These are phyloP conservation scores for Cyrtonyx montezumae DNA, from an alignment of 2,113 vertebrate genomes.

Conservation along the genomic window DNA sequence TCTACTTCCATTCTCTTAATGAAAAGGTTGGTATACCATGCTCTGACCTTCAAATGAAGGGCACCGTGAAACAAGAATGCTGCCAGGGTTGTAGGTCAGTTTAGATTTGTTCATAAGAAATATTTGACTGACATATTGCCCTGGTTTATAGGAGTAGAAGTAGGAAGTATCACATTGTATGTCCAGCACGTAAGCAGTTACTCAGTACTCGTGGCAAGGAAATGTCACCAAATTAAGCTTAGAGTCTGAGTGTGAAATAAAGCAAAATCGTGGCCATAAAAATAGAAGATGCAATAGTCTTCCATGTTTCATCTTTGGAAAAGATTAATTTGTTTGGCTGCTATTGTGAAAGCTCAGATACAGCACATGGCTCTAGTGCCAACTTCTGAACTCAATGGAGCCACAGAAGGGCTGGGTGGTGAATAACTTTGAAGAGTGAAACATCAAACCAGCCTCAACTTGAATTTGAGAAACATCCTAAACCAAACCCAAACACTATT, in stretches of 20 bases:
- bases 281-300: slow-evolving; percentile 20
- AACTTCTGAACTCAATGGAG: slow-evolving; percentile 52
- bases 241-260: not conserved
- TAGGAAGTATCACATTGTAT: not conserved
- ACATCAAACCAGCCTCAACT: slow-evolving; percentile 73
- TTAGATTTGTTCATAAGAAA: not conserved
- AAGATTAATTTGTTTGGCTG: slow-evolving; percentile 52
- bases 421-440: slow-evolving; percentile 64
- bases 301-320: slow-evolving; percentile 35
- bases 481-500: slow-evolving; percentile 66
- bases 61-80: not conserved
- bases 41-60: not conserved
- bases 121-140: not conserved
- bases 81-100: not conserved
- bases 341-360: slow-evolving; percentile 49
- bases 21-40: not conserved
- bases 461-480: slow-evolving; percentile 66
- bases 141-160: not conserved
- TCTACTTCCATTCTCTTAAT: not conserved
- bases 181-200: not conserved
- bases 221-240: not conserved
- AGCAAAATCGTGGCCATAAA: slow-evolving; percentile 45
- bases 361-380: slow-evolving; percentile 43
- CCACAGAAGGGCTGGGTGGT: slow-evolving; percentile 62
- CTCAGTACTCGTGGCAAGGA: not conserved